These are phyloP conservation scores for Okamejei kenojei DNA, from an alignment of 2,797 vertebrate species.

Conservation along the genomic window DNA sequence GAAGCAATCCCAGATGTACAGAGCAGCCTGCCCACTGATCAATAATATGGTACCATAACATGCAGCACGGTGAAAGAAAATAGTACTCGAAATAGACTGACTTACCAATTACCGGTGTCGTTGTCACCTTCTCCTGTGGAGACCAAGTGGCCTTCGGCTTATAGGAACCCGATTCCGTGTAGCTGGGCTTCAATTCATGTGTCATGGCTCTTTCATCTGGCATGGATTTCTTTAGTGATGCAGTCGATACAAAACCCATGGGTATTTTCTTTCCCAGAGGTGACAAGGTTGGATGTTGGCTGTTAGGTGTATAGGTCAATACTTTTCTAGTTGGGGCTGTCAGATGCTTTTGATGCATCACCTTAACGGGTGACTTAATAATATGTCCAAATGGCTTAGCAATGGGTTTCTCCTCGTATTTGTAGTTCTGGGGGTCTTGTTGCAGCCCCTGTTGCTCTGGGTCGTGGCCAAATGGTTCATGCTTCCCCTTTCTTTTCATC, in stretches of 20 bases:
- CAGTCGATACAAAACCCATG: slow-evolving; percentile 33
- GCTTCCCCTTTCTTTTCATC: slow-evolving; percentile 71
- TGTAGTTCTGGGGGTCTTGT: slow-evolving; percentile 49
- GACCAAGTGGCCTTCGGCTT: slow-evolving; percentile 26
- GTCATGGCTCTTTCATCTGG: neutral
- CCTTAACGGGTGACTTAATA: neutral
- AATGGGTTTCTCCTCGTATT: slow-evolving; percentile 48
- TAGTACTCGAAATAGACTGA: neutral
- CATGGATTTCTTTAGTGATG: slow-evolving; percentile 14
- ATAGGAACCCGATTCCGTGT: neutral
- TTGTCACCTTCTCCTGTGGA: slow-evolving; percentile 19
- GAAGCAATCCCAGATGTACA: neutral
- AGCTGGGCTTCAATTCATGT: neutral
- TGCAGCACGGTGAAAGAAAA: neutral
- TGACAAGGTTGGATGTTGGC: neutral
- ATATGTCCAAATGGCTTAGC: neutral
- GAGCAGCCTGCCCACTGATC: neutral
- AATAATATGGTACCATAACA: slow-evolving; percentile 39
- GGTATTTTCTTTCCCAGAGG: slow-evolving; percentile 29
- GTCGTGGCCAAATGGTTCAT: slow-evolving; percentile 46
- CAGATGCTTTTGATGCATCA: slow-evolving; percentile 32
- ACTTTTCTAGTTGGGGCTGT: neutral
- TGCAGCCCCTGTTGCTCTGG: neutral
- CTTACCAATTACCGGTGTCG: slow-evolving; percentile 18
- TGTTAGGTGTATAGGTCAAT: slow-evolving; percentile 38